Conservation (phyloP, 2,113 vertebrate species). For the Halcyon malimbica region DNA sequence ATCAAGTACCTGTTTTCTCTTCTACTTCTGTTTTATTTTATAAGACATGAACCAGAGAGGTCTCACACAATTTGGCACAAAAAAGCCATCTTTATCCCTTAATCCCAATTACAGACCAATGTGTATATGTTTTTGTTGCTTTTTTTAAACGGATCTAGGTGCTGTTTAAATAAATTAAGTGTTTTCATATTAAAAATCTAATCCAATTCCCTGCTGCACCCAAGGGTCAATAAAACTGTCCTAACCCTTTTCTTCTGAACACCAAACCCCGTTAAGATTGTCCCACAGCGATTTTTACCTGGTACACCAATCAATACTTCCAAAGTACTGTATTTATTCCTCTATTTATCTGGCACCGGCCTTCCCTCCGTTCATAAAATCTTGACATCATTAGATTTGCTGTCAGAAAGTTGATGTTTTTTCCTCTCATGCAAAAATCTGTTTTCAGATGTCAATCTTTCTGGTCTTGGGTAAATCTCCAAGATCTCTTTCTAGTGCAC, state of each 20-base stretch:
- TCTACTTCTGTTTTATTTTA: neutral
- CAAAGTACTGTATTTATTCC: neutral
- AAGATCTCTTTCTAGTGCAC: neutral
- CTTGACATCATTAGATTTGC: neutral
- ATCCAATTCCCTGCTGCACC: neutral
- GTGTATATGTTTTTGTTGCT: accelerated
- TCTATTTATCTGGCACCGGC: neutral
- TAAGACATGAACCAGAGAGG: neutral
- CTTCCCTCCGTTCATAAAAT: neutral
- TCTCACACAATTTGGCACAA: neutral
- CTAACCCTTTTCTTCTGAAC: neutral
- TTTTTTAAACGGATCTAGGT: neutral
- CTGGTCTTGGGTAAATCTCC: neutral
- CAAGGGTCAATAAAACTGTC: neutral
- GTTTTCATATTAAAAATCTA: neutral
- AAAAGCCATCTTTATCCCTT: neutral
- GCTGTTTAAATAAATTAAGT: neutral
- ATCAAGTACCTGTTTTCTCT: neutral
- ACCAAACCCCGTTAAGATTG: neutral
- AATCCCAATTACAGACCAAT: neutral
- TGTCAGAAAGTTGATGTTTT: neutral
- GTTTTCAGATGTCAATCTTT: neutral
- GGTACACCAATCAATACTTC: neutral
- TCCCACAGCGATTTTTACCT: neutral
- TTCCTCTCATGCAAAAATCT: neutral